Percentiles rank a stretch among this genome's conserved stretches.
Conservation (phyloP, 1,140 invertebrate species). For the Amphibalanus amphitrite region DNA sequence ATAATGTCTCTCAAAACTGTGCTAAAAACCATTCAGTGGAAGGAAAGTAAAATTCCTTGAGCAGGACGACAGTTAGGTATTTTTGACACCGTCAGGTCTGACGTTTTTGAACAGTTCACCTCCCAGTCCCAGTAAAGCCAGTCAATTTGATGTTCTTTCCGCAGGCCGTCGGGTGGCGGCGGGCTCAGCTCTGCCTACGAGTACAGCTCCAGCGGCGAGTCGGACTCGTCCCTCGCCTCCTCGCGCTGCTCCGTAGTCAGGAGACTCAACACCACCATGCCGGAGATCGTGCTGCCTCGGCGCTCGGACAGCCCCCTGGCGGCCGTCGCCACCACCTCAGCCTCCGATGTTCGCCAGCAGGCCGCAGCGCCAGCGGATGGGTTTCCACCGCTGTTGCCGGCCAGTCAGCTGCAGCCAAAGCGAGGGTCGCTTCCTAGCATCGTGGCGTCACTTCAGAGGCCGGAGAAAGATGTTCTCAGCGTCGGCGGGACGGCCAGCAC, state of each 20-base stretch:
- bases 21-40: too few species aligned
- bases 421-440: background rate
- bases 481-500: background rate
- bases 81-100: too few species aligned
- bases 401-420: background rate
- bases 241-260: background rate
- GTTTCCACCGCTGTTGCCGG: background rate
- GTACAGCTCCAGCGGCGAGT: background rate
- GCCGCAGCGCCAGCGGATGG: background rate
- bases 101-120: too few species aligned
- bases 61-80: too few species aligned
- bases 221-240: background rate
- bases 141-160: too few species aligned
- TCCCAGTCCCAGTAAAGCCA: too few species aligned
- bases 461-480: background rate
- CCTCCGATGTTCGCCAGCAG: background rate
- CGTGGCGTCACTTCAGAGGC: background rate
- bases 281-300: background rate
- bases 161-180: too few species aligned
- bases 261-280: background rate
- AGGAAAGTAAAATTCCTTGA: too few species aligned
- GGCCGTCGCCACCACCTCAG: background rate
- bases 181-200: background rate
- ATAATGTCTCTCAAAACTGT: too few species aligned
- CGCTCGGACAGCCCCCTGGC: background rate